A percentile compares a stretch with the other conserved stretches of the same genome.
Evolutionary conservation across 1,140 invertebrate species (phyloP).

Genomic region (Lepidotrigona ventralis): DNA sequence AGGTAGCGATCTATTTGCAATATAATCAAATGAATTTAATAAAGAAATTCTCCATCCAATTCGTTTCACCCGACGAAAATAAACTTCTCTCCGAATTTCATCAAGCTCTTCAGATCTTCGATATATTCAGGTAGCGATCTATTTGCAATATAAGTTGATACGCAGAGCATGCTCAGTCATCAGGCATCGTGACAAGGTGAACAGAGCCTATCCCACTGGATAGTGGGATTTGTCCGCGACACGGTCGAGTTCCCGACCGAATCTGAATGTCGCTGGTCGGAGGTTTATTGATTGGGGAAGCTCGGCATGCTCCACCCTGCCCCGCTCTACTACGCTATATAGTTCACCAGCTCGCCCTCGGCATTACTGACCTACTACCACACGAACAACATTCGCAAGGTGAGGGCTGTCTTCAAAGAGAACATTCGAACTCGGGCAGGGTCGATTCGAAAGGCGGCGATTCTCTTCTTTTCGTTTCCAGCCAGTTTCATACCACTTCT

Average conservation of each 20-base stretch:
- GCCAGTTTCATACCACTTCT: neutral
- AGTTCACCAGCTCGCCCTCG: slow-evolving; percentile 59
- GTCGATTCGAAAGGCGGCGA: neutral
- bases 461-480: neutral
- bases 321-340: slow-evolving; percentile 39
- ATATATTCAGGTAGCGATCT: too few species aligned
- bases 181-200: neutral
- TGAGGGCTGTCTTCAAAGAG: slow-evolving; percentile 45
- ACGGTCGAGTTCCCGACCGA: slow-evolving; percentile 53
- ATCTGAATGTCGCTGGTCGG: slow-evolving; percentile 56
- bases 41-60: too few species aligned
- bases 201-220: neutral
- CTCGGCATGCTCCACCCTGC: slow-evolving; percentile 59
- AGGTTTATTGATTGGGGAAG: slow-evolving; percentile 67
- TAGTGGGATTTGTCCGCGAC: slow-evolving; percentile 32
- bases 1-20: neutral
- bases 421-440: slow-evolving; percentile 1
- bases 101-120: too few species aligned
- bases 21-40: too few species aligned
- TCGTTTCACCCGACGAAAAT: too few species aligned
- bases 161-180: neutral
- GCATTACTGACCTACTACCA: slow-evolving; percentile 73
- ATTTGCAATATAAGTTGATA: neutral
- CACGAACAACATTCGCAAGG: slow-evolving; percentile 44
- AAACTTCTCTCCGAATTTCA: too few species aligned